phyloP scores from a whole-genome alignment of 2,113 vertebrate genomes.

The Nesoenas mayeri region DNA sequence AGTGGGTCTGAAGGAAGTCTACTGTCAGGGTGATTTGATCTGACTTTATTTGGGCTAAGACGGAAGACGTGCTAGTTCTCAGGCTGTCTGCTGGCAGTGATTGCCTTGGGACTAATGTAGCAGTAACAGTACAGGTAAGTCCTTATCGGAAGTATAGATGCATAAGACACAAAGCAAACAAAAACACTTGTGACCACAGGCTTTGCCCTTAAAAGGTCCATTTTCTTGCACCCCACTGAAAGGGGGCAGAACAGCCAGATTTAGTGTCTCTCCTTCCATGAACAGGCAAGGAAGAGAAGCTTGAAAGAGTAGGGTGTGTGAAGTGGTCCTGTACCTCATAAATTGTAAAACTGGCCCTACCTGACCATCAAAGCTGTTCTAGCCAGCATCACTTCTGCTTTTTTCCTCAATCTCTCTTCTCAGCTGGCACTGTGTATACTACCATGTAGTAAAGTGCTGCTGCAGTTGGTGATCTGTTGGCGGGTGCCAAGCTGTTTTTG shows the following conservation, averaged over 20 bases:
- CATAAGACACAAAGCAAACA: neutral
- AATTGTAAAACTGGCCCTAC: neutral
- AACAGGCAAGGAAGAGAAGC: neutral
- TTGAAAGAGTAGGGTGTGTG: neutral
- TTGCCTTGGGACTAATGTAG: neutral
- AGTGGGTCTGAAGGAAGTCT: neutral
- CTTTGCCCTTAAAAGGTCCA: neutral
- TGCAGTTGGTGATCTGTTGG: conserved; percentile 18
- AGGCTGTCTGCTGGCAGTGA: neutral
- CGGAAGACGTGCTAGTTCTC: neutral
- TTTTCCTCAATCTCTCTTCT: neutral
- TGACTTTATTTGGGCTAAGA: neutral
- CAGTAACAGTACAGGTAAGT: neutral
- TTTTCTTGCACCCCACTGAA: neutral
- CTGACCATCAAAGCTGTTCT: neutral
- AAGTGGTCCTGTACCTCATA: neutral
- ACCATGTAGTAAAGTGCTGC: neutral
- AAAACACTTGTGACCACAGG: neutral
- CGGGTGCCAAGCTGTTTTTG: neutral
- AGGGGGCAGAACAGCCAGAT: neutral
- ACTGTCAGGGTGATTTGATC: neutral
- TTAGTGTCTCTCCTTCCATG: neutral
- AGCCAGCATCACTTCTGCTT: neutral
- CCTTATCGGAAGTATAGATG: neutral
- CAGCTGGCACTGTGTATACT: neutral